Conservation (phyloP, 2,113 vertebrate species). For the Alexandromys fortis region DNA sequence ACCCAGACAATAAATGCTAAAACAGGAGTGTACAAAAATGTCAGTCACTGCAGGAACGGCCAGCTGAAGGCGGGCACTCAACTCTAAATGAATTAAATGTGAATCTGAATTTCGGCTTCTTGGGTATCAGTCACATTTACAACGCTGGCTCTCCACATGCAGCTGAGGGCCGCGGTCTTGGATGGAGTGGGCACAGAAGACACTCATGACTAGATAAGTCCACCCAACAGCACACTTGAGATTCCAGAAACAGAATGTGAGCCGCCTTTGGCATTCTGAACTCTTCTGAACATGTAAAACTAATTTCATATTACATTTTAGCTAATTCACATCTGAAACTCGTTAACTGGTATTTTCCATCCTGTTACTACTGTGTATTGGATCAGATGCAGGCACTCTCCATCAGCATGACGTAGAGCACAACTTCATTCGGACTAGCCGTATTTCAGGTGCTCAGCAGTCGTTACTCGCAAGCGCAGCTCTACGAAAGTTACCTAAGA, state of each 20-base stretch:
- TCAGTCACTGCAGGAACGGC: neutral
- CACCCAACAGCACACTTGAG: neutral
- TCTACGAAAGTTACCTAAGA: neutral
- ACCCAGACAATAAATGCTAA: neutral
- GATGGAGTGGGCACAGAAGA: neutral
- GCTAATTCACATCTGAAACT: neutral
- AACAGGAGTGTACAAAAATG: neutral
- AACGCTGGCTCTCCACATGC: neutral
- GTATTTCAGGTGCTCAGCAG: neutral
- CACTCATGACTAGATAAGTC: neutral
- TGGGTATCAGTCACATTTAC: neutral
- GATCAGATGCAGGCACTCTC: neutral
- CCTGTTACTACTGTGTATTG: neutral
- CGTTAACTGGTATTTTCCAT: neutral
- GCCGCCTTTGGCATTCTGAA: slow-evolving; percentile 5
- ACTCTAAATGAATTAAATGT: neutral
- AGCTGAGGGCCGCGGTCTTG: neutral
- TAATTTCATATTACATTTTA: neutral
- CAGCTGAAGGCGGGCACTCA: neutral
- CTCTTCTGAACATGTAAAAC: slow-evolving; percentile 21
- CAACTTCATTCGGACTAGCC: neutral
- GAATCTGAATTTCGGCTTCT: slow-evolving; percentile 8
- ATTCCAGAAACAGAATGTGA: neutral
- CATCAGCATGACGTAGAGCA: neutral
- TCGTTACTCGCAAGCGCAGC: neutral